Base-by-base conservation (phyloP, 2,113 vertebrate genomes). In the Calonectris borealis region DNA sequence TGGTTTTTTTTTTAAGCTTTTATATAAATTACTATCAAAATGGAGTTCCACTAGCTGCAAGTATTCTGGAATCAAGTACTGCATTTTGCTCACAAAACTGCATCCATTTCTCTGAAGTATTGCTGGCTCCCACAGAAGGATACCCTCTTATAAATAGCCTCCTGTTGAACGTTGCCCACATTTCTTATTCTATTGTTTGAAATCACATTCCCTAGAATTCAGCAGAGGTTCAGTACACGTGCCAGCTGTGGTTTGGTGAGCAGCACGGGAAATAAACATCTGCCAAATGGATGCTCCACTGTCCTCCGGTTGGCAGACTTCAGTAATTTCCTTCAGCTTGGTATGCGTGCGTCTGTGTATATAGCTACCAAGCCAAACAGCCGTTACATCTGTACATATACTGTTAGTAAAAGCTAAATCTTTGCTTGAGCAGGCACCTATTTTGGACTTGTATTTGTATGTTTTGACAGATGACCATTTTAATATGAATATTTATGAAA, bases 191-290 rank as follows among this genome's bases (percentile, higher is more conserved):
- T 83, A 0, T 87, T 94, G 84, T 91, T 94, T 95, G 71, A 91
- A 93, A 83, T 87, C n/a, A 58, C 87, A 78, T 95, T 96, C 91
- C 89, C 46, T 40, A 2, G 87, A 46, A 31, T 38, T 94, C 77
- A 69, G 29, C 1, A 7, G 88, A 83, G 42, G 51, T 82, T 62
- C 90, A 40, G 60, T 31, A 88, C 55, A 88, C 55, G 27, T 57
- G 62, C 76, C 80, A 80, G 1, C 46, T 94, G 73, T 68, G 90
- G 83, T 71, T 86, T 95, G 72, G 68, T 69, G 76, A 91, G 60
- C 36, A 60, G 72, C 69, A 78, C 40, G 90, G 91, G 86, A 92
- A 88, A 64, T 88, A 94, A 91, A 96, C 91, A 77, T 70, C 84
- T 95, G 95, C 88, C 88, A 89, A 10, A 70, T 40, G 61, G 66